phyloP scores from a whole-genome alignment of 37 sponge, comb jelly and placozoan genomes.

The Geodia barretti region DNA sequence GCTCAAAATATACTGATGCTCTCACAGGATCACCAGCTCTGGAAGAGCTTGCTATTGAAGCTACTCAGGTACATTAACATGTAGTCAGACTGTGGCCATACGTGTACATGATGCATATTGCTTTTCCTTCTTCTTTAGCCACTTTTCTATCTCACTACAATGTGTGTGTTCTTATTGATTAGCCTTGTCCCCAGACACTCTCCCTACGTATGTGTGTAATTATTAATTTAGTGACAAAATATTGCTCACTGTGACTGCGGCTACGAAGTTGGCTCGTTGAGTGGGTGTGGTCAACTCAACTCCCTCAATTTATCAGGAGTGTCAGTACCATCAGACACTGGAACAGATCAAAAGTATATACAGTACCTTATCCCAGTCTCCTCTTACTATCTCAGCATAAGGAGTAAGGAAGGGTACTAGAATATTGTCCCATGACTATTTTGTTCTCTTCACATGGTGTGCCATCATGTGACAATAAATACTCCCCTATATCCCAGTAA shows the following conservation, averaged over 20 bases:
- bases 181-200: background rate
- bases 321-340: slow-evolving; percentile 1
- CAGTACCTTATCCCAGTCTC: background rate
- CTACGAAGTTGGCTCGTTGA: slow-evolving; percentile 12
- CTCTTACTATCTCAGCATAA: too few relatives aligned
- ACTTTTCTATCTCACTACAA: too few relatives aligned
- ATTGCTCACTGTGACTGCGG: slow-evolving; percentile 31
- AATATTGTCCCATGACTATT: too few relatives aligned
- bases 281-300: slow-evolving; percentile 6
- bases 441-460: too few relatives aligned
- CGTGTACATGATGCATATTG: too few relatives aligned
- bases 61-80: too few relatives aligned
- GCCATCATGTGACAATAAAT: too few relatives aligned
- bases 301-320: slow-evolving; percentile 30
- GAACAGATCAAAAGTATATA: slow-evolving; percentile 8
- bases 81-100: too few relatives aligned
- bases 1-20: background rate
- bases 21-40: slow-evolving; percentile 41
- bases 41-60: slow-evolving; percentile 40
- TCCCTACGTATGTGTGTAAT: background rate
- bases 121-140: too few relatives aligned
- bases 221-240: slow-evolving; percentile 8
- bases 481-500: too few relatives aligned
- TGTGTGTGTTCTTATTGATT: background rate
- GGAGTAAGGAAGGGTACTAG: too few relatives aligned